These are phyloP conservation scores for Nephrotoma appendiculata DNA, from an alignment of 2,888 invertebrate species.

Conservation along the genomic window DNA sequence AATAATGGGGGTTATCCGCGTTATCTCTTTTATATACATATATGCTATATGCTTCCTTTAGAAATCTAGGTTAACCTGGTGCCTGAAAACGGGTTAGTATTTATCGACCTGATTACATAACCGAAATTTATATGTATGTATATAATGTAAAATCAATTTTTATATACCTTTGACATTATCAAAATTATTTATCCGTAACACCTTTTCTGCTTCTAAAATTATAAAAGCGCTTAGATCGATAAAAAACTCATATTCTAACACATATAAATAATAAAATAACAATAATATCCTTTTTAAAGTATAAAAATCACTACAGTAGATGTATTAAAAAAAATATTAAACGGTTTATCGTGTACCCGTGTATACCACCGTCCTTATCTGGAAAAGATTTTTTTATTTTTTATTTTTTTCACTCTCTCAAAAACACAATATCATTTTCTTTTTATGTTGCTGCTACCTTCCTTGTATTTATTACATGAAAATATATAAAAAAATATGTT, in stretches of 20 bases:
- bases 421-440: background rate
- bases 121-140: background rate
- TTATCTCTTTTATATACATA: background rate
- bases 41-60: background rate
- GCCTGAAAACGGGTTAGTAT: background rate
- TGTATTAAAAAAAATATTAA: background rate
- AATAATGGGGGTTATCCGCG: background rate
- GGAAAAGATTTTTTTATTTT: background rate
- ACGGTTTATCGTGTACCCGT: background rate
- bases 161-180: background rate
- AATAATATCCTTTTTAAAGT: background rate
- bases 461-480: background rate
- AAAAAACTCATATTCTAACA: background rate
- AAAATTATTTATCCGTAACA: background rate
- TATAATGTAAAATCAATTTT: background rate
- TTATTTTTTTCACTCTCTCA: background rate
- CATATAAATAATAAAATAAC: background rate
- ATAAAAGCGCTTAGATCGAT: background rate
- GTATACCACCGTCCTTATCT: background rate
- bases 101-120: background rate
- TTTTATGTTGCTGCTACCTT: background rate
- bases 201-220: background rate
- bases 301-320: background rate
- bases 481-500: background rate
- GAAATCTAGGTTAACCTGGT: background rate